Percentiles rank a stretch among this genome's conserved stretches.
phyloP scores from a whole-genome alignment of 2,888 invertebrate genomes.

The Norana najaformis region DNA sequence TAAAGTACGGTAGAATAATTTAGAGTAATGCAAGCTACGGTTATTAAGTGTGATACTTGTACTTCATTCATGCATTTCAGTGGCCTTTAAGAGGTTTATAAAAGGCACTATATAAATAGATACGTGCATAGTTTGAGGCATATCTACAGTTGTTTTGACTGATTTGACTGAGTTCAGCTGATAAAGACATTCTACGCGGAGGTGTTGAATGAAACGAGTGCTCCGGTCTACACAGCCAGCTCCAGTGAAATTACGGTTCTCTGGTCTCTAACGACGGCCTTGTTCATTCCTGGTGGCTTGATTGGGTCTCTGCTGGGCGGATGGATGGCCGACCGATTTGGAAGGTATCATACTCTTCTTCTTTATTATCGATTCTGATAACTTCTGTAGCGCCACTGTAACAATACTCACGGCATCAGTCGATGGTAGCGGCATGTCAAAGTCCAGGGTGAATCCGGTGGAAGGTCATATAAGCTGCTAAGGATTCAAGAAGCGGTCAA shows the following conservation, averaged over 20 bases:
- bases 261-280: conserved; percentile 86
- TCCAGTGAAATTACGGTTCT: conserved; percentile 61
- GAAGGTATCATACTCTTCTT: conserved; percentile 65
- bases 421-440: no score
- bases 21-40: no score
- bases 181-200: conserved; percentile 69
- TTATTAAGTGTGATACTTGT: neutral
- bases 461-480: no score
- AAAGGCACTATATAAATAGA: no score
- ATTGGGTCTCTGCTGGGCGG: conserved; percentile 95
- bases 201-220: conserved; percentile 52
- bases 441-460: no score
- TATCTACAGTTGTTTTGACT: no score
- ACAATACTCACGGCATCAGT: no score
- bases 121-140: no score
- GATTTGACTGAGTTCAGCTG: conserved; percentile 40
- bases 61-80: no score
- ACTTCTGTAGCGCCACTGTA: neutral
- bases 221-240: conserved; percentile 62
- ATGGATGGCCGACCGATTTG: conserved; percentile 93
- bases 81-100: no score
- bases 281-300: conserved; percentile 87
- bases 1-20: neutral
- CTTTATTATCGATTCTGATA: neutral
- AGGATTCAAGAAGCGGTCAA: no score